Conservation (phyloP, 2,797 vertebrate species). For the Gallinago solitaria region DNA sequence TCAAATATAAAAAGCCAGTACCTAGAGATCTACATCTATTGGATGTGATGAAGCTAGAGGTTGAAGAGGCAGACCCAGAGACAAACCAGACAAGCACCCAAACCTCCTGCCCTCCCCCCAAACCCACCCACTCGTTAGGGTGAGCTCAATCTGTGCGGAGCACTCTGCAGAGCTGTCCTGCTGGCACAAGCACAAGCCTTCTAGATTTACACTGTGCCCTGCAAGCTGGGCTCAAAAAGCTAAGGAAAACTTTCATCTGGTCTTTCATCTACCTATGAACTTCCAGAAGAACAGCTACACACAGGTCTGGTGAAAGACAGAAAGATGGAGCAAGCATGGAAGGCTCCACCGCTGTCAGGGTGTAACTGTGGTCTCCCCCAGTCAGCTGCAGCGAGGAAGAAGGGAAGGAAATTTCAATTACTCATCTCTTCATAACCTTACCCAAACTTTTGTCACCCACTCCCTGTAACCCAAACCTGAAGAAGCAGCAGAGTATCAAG, state of each 20-base stretch:
- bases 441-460: fast-evolving
- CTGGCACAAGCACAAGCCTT: background rate
- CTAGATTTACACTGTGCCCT: background rate
- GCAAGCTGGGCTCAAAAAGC: constrained; percentile 3
- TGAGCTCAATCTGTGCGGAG: background rate
- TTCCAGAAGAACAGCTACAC: background rate
- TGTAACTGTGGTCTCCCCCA: fast-evolving
- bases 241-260: background rate
- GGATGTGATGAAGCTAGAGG: background rate
- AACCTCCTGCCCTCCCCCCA: background rate
- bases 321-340: background rate
- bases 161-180: background rate
- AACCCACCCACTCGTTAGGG: background rate
- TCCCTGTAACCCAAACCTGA: background rate
- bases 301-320: background rate
- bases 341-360: fast-evolving
- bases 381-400: fast-evolving
- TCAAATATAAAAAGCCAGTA: background rate
- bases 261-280: constrained; percentile 3
- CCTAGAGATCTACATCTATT: background rate
- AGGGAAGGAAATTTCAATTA: background rate
- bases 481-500: background rate
- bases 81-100: background rate
- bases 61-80: background rate
- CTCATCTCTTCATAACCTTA: background rate